Evolutionary conservation across 37 sponge, comb jelly and placozoan genomes (phyloP).

Genomic region (Axinella damicornis): DNA sequence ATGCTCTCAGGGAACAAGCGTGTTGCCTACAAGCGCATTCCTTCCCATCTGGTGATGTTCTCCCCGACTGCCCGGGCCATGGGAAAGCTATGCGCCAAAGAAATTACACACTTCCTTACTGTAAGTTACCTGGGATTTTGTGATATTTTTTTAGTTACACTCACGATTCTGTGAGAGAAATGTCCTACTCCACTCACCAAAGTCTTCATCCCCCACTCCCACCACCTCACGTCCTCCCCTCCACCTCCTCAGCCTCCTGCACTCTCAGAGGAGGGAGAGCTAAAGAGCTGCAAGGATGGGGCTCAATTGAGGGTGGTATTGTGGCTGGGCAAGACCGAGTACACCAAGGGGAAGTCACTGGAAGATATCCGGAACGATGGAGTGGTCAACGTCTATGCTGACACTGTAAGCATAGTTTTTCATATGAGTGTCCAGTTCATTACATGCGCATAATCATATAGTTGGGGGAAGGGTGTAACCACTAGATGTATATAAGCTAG

Average conservation of each 20-base stretch:
- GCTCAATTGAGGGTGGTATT: constrained; percentile 84
- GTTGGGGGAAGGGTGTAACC: too few species aligned
- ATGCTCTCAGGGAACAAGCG: constrained; percentile 79
- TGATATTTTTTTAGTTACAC: too few species aligned
- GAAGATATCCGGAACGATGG: too few species aligned
- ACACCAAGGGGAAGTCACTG: too few species aligned
- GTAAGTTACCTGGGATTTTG: constrained; percentile 14
- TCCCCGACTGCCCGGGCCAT: constrained; percentile 7
- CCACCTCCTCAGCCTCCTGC: constrained; percentile 68
- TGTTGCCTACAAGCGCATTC: constrained; percentile 75
- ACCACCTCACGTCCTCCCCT: too few species aligned
- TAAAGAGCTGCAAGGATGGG: constrained; percentile 65
- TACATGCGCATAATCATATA: too few species aligned
- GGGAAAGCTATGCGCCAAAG: constrained; percentile 71
- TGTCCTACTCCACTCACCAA: too few species aligned
- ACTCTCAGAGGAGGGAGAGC: constrained; percentile 77
- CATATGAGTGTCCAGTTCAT: too few species aligned
- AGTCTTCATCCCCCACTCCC: too few species aligned
- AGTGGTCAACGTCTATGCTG: constrained; percentile 91
- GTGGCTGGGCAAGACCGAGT: constrained; percentile 93
- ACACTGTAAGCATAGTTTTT: constrained; percentile 91
- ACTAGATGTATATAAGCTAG: too few species aligned
- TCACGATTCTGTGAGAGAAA: too few species aligned
- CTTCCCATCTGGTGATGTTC: constrained; percentile 69
- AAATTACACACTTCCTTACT: constrained; percentile 58